Percentiles rank a stretch among this genome's conserved stretches.
Conservation (phyloP, 2,113 vertebrate genomes). For the Equus przewalskii region DNA sequence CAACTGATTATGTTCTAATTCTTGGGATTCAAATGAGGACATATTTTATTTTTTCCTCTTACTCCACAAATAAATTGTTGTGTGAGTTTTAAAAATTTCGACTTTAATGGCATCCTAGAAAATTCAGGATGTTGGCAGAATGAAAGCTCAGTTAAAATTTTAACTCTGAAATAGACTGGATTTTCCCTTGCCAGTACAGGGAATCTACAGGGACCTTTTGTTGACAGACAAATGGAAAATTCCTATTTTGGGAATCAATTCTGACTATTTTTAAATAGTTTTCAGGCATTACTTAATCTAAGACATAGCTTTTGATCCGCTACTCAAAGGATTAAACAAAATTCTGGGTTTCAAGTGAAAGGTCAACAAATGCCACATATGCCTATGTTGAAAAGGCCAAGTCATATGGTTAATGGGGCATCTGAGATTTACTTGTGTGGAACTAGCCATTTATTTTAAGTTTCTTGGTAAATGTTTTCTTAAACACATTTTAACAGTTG, state of each 20-base stretch:
- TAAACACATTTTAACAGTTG: slow-evolving; percentile 55
- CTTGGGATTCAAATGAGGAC: background rate
- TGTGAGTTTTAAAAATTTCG: background rate
- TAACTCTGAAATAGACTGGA: slow-evolving; percentile 55
- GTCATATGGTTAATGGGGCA: background rate
- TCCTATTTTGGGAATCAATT: slow-evolving; percentile 60
- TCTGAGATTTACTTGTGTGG: slow-evolving; percentile 39
- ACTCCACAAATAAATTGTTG: background rate
- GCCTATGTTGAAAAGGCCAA: background rate
- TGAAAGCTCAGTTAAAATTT: slow-evolving; percentile 53
- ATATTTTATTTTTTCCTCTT: background rate
- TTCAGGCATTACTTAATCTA: slow-evolving; percentile 68
- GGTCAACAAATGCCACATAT: slow-evolving; percentile 28
- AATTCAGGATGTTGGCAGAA: slow-evolving; percentile 27
- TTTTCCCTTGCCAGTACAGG: slow-evolving; percentile 15
- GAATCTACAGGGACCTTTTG: slow-evolving; percentile 62
- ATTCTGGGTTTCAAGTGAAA: slow-evolving; percentile 53
- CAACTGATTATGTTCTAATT: background rate
- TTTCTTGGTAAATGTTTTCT: slow-evolving; percentile 59
- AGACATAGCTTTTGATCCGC: slow-evolving; percentile 17
- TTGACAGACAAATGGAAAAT: slow-evolving; percentile 73
- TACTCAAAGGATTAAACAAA: slow-evolving; percentile 70
- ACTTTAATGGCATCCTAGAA: background rate
- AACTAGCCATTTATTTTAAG: slow-evolving; percentile 40
- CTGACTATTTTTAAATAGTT: slow-evolving; percentile 72